phyloP scores from a whole-genome alignment of 2,113 vertebrate genomes.

The Macrotus californicus region DNA sequence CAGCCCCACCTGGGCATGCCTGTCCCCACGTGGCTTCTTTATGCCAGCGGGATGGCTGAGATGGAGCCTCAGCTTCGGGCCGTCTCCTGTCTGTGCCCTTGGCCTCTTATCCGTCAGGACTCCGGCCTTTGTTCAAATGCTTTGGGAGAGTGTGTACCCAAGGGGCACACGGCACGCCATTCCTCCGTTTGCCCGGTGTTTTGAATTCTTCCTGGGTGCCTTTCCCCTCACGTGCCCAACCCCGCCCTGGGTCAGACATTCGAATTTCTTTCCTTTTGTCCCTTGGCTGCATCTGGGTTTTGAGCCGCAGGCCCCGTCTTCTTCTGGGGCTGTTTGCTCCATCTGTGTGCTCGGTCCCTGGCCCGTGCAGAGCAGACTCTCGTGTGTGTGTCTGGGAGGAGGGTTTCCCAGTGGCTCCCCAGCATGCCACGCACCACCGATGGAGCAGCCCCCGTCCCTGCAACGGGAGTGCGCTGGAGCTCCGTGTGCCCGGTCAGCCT shows the following conservation, averaged over 20 bases:
- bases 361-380: fast-evolving
- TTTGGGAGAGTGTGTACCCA: not conserved
- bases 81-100: not conserved
- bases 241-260: fast-evolving
- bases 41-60: not conserved
- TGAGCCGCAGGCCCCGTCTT: not conserved
- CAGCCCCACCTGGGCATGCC: fast-evolving
- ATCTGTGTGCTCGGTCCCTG: fast-evolving
- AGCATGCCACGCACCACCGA: fast-evolving
- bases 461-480: no score
- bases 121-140: not conserved
- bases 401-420: not conserved
- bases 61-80: fast-evolving
- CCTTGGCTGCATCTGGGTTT: not conserved
- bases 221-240: not conserved
- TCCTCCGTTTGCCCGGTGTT: not conserved
- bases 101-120: not conserved
- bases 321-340: no score
- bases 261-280: not conserved
- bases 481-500: not conserved
- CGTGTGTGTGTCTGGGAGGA: not conserved
- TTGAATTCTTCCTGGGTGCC: not conserved
- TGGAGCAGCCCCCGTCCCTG: not conserved
- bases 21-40: fast-evolving
- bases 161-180: fast-evolving